phyloP scores from a whole-genome alignment of 2,113 vertebrate genomes.

The Muscicapa adusta region DNA sequence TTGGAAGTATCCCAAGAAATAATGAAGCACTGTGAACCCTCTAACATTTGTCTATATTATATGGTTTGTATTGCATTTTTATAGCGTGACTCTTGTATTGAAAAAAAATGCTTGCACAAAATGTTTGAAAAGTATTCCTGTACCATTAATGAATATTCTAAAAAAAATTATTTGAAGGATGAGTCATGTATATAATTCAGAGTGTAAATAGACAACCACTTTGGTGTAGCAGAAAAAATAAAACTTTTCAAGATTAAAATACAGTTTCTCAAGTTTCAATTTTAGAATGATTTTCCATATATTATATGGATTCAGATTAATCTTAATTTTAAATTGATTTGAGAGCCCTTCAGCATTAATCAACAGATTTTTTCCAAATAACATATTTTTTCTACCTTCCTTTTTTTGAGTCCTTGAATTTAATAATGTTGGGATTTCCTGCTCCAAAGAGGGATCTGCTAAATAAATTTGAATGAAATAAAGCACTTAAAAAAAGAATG shows the following conservation, averaged over 20 bases:
- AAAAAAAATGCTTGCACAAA: not conserved
- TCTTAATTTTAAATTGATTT: constrained; percentile 28
- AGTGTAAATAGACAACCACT: not conserved
- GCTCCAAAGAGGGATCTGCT: constrained; percentile 6
- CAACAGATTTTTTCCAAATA: constrained; percentile 30
- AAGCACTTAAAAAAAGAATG: not conserved
- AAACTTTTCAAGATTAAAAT: constrained; percentile 5
- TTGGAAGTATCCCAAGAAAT: not conserved
- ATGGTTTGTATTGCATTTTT: not conserved
- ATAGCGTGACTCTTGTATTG: not conserved
- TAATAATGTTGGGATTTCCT: constrained; percentile 48
- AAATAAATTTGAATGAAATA: constrained; percentile 22
- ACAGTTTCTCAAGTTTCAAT: not conserved
- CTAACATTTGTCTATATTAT: not conserved
- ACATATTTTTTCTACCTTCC: not conserved
- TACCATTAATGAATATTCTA: not conserved
- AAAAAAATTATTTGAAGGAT: not conserved
- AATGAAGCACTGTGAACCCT: not conserved
- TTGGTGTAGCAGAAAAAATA: not conserved
- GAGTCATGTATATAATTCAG: not conserved
- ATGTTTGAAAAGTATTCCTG: not conserved
- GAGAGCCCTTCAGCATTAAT: constrained; percentile 24
- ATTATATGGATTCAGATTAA: constrained; percentile 1
- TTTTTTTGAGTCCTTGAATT: constrained; percentile 10
- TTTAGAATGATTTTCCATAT: constrained; percentile 18